phyloP scores from a whole-genome alignment of 1,140 invertebrate genomes.

The Zaprionus gabonicus region DNA sequence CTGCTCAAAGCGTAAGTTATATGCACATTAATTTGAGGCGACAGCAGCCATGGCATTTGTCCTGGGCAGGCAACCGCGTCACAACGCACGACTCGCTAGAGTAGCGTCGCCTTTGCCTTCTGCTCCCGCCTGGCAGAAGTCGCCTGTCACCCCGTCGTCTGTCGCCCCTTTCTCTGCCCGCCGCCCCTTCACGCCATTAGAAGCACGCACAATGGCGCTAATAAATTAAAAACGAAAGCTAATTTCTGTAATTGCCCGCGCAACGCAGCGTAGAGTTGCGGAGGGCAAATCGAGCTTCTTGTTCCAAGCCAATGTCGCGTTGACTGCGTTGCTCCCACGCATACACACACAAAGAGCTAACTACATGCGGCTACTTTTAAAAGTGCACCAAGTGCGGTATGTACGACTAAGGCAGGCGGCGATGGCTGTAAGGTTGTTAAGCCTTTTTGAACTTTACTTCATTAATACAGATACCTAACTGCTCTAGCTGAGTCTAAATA shows the following conservation, averaged over 20 bases:
- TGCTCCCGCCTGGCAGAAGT: constrained; percentile 6
- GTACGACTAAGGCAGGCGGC: background rate
- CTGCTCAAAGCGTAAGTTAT: constrained; percentile 74
- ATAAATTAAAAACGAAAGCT: constrained; percentile 83
- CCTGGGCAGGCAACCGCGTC: constrained; percentile 59
- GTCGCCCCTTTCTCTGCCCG: background rate
- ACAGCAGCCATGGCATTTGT: constrained; percentile 76
- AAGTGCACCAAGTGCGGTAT: background rate
- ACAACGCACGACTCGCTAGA: constrained; percentile 14
- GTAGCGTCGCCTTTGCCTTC: constrained; percentile 18
- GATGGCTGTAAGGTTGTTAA: background rate
- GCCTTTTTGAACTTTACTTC: background rate
- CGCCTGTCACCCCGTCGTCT: background rate
- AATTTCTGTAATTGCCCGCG: constrained; percentile 79
- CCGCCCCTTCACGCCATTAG: constrained; percentile 73
- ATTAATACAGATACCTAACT: background rate
- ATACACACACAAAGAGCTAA: background rate
- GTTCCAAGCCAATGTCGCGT: constrained; percentile 24
- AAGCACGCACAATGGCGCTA: constrained; percentile 77
- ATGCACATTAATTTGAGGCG: constrained; percentile 77
- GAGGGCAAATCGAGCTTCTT: constrained; percentile 35
- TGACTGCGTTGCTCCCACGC: constrained; percentile 9
- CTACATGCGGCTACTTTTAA: constrained; percentile 19
- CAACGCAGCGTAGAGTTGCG: constrained; percentile 16
- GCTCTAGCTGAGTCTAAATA: too few relatives aligned